Conservation (phyloP, 1,140 invertebrate genomes). For the Heterodera schachtii region DNA sequence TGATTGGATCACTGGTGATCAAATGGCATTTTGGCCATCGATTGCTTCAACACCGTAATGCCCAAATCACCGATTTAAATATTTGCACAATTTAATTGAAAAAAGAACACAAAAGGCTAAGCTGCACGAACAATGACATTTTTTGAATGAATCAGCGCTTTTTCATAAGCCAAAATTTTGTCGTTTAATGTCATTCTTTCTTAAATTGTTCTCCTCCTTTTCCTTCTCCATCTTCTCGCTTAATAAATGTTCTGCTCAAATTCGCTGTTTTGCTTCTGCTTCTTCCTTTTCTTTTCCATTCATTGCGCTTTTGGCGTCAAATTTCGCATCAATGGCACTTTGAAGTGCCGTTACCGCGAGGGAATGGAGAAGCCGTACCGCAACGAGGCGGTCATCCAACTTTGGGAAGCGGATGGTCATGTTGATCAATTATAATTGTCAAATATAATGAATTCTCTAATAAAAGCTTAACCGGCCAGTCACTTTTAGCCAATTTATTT, state of each 20-base stretch:
- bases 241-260: background rate
- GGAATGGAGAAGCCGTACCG: background rate
- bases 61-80: no score
- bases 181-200: background rate
- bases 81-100: no score
- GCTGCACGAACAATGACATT: no score
- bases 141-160: no score
- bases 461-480: no score
- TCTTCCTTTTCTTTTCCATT: background rate
- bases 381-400: background rate
- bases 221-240: background rate
- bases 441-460: no score
- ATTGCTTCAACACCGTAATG: no score
- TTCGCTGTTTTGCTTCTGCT: background rate
- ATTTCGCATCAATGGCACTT: background rate
- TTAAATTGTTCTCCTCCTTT: background rate
- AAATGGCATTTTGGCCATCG: no score
- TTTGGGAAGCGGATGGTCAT: background rate
- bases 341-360: background rate
- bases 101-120: no score
- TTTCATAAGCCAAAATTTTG: background rate
- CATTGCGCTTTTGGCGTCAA: background rate
- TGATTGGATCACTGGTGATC: no score
- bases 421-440: background rate
- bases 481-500: background rate